Evolutionary conservation across 2,113 vertebrate genomes (phyloP), one percentile per base, ranked within the genome.

Genomic region (Atherinomorus stipes): DNA sequence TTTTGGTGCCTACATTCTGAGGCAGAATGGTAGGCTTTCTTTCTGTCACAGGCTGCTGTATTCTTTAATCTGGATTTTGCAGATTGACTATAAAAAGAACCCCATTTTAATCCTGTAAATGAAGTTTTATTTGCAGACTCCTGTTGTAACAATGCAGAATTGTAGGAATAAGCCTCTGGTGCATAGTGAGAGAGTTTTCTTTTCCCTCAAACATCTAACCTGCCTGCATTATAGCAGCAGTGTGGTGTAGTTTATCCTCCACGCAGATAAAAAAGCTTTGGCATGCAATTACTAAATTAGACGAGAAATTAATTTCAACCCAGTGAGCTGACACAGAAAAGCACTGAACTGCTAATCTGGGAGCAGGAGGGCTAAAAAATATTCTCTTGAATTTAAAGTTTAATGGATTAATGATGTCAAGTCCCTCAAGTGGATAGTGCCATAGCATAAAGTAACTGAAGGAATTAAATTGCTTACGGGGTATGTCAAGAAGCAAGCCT

Each of bases 311-410:
- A 84, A 88, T 91, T 91, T 90, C 91, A 89, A 89, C 80, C 65
- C 89, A 91, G 85, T 88, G 88, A 90, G 89, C 88, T 90, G 89
- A 92, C 91, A 91, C 86, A 86, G 86, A 92, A 91, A 90, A 11
- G 81, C 90, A 90, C 71, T 90, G 89, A 90, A 89, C 74, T 83
- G 89, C 90, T 91, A 90, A 91, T 90, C 87, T 88, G 81, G 78
- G 86, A 90, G 85, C 74, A 85, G 83, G 74, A 86, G 74, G 80
- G 82, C 74, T 81, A 76, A 72, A 85, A 89, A 78, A 87, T 84
- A 85, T 90, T 82, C 78, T 65, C 64, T 78, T 88, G 85, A 92
- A 91, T 89, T 90, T 88, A 88, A 90, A 90, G 78, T 91, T 87
- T 85, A 92, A 91, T 89, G 91, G 89, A 90, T 91, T 91, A 91